Evolutionary conservation across 1,140 invertebrate genomes (phyloP).

Genomic region (Dinoponera quadriceps): DNA sequence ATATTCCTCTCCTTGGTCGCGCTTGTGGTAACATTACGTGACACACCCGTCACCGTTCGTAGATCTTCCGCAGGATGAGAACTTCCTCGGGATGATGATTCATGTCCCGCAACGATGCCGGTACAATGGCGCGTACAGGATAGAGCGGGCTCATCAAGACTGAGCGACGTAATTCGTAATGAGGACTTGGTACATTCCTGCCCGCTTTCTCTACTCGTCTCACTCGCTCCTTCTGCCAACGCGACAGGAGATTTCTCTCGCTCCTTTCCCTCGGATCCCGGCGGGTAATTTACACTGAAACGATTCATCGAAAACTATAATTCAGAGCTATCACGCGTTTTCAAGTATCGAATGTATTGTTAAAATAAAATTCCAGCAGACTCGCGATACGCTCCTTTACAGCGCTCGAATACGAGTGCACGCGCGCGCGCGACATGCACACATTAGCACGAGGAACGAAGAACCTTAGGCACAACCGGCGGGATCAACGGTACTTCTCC

Average conservation of each 20-base stretch:
- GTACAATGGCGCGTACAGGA: slow-evolving; percentile 29
- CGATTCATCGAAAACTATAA: neutral
- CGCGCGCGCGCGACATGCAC: neutral
- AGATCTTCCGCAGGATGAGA: slow-evolving; percentile 4
- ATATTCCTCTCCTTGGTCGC: neutral
- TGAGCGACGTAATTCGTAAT: slow-evolving; percentile 51
- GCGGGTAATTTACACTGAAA: slow-evolving; percentile 19
- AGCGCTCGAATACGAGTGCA: neutral
- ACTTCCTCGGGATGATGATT: slow-evolving; percentile 54
- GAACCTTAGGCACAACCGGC: slow-evolving; percentile 53
- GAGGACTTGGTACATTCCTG: slow-evolving; percentile 56
- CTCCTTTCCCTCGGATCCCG: slow-evolving; percentile 24
- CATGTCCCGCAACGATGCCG: slow-evolving; percentile 10
- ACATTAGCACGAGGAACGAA: slow-evolving; percentile 29
- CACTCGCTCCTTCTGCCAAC: neutral
- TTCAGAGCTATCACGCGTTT: too few relatives aligned
- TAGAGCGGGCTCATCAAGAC: slow-evolving; percentile 24
- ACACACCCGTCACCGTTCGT: neutral
- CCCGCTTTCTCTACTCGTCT: slow-evolving; percentile 43
- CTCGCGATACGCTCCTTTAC: slow-evolving; percentile 9
- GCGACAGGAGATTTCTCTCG: slow-evolving; percentile 13
- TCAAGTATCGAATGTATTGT: too few relatives aligned
- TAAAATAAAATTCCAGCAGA: neutral
- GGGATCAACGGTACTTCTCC: slow-evolving; percentile 66
- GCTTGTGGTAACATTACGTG: neutral